Percentiles rank a stretch among this genome's conserved stretches.
phyloP scores from a whole-genome alignment of 2,888 invertebrate species.

The Diplazon laetatorius region DNA sequence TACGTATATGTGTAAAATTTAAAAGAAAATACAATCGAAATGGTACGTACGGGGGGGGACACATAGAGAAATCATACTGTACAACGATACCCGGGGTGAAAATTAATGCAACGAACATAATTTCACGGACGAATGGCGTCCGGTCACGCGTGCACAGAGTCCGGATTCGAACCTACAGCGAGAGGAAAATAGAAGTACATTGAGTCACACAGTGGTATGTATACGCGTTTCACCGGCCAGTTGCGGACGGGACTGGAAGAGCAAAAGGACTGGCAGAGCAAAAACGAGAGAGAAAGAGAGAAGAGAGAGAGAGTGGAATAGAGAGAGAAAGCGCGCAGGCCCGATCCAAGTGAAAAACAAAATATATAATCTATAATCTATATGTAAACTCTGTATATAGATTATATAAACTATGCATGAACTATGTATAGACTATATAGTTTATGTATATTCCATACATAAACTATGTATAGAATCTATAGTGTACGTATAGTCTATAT shows the following conservation, averaged over 20 bases:
- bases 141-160: constrained; percentile 19
- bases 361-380: no score
- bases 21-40: background rate
- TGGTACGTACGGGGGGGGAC: constrained; percentile 5
- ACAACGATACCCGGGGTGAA: constrained; percentile 21
- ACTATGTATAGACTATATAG: no score
- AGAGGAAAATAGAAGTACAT: constrained; percentile 19
- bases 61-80: background rate
- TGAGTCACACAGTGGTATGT: background rate
- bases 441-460: no score
- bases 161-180: background rate
- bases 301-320: background rate
- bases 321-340: background rate
- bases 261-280: background rate
- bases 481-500: no score
- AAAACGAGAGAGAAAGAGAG: constrained; percentile 9
- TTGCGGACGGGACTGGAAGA: constrained; percentile 9
- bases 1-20: no score
- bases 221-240: constrained; percentile 3
- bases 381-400: no score
- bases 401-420: no score
- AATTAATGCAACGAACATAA: constrained; percentile 40
- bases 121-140: constrained; percentile 23
- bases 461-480: no score
- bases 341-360: background rate